Evolutionary conservation across 1,140 invertebrate species (phyloP).

Genomic region (Manduca sexta): DNA sequence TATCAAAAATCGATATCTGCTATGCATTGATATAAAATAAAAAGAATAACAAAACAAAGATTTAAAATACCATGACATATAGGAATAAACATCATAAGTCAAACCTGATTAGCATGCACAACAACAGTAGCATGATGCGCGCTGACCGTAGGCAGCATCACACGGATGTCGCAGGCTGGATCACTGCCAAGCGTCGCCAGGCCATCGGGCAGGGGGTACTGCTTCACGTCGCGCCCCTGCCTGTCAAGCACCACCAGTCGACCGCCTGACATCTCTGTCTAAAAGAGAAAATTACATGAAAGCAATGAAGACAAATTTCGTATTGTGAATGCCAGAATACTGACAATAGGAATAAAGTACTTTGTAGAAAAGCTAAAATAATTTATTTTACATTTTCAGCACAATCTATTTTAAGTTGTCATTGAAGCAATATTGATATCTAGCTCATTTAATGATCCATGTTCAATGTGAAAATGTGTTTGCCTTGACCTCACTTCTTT

Average conservation of each 20-base stretch:
- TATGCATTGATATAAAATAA: not conserved
- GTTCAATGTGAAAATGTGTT: too few relatives aligned
- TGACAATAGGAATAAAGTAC: too few relatives aligned
- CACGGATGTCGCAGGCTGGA: conserved; percentile 41
- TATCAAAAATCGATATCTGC: not conserved
- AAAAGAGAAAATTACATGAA: not conserved
- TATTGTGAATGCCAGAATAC: not conserved
- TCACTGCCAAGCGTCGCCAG: conserved; percentile 48
- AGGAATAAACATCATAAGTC: not conserved
- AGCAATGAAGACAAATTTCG: not conserved
- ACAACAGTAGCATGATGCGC: conserved; percentile 56
- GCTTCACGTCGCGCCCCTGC: conserved; percentile 40
- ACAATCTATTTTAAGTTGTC: too few relatives aligned
- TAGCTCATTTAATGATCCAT: too few relatives aligned
- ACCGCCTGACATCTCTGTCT: conserved; percentile 47
- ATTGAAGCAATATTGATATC: too few relatives aligned
- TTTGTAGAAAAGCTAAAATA: too few relatives aligned
- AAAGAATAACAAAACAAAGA: not conserved
- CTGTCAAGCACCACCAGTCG: conserved; percentile 50
- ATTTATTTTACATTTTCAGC: too few relatives aligned
- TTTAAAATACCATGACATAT: not conserved
- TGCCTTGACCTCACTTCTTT: too few relatives aligned
- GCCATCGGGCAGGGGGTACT: conserved; percentile 33
- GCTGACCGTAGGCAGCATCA: conserved; percentile 40
- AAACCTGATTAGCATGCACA: conserved; percentile 48